phyloP scores from a whole-genome alignment of 1,140 invertebrate genomes.

The Platyura marginata region DNA sequence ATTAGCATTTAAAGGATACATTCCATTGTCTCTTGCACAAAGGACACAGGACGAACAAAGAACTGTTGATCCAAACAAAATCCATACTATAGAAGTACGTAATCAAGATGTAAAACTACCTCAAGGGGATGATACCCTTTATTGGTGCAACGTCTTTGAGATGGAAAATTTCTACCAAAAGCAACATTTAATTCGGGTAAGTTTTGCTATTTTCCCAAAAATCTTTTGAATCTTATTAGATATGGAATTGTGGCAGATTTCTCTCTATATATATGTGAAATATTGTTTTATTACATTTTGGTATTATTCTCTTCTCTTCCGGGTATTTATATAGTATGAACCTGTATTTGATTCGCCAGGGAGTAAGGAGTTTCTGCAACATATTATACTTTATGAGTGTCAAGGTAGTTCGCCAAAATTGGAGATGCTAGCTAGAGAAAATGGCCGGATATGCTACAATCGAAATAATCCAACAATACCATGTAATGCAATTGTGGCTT shows the following conservation, averaged over 20 bases:
- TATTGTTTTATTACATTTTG: background rate
- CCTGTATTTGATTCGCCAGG: slow-evolving; percentile 38
- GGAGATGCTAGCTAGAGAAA: slow-evolving; percentile 26
- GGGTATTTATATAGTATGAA: slow-evolving; percentile 31
- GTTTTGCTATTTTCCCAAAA: too few relatives aligned
- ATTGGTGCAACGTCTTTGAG: slow-evolving; percentile 46
- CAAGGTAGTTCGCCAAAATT: slow-evolving; percentile 29
- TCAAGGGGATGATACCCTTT: slow-evolving; percentile 36
- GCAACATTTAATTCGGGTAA: slow-evolving; percentile 48
- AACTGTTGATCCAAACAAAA: slow-evolving; percentile 13
- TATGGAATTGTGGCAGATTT: background rate
- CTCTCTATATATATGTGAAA: background rate
- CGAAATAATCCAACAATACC: slow-evolving; percentile 28
- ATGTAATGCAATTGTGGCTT: slow-evolving; percentile 41
- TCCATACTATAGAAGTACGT: slow-evolving; percentile 29
- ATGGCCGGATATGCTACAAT: slow-evolving; percentile 34
- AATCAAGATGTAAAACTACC: slow-evolving; percentile 35
- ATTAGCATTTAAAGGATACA: slow-evolving; percentile 34
- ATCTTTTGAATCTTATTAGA: too few relatives aligned
- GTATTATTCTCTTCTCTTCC: background rate
- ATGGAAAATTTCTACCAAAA: slow-evolving; percentile 39
- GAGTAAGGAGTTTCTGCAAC: slow-evolving; percentile 41
- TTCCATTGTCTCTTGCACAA: slow-evolving; percentile 33
- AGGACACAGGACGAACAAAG: slow-evolving; percentile 23
- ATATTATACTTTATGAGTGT: slow-evolving; percentile 54